Evolutionary conservation across 1,140 invertebrate genomes (phyloP).

Genomic region (Nymphalis io): DNA sequence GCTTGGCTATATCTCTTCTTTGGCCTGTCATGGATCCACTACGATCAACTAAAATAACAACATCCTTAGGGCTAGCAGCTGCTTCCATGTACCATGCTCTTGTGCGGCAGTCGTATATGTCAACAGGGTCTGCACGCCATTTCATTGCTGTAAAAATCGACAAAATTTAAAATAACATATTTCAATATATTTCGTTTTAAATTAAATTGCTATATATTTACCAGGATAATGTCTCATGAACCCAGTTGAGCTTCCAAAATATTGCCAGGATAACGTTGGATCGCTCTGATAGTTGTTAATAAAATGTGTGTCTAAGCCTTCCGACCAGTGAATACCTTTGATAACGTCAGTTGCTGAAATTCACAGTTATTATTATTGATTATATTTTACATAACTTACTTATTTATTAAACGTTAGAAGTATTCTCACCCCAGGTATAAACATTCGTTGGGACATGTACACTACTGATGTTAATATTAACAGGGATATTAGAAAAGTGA

Average conservation of each 20-base stretch:
- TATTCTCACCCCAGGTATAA: conserved; percentile 90
- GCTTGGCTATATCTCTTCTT: conserved; percentile 94
- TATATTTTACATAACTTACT: background rate
- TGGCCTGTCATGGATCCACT: conserved; percentile 99
- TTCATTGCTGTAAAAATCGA: conserved; percentile 76
- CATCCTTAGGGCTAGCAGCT: conserved; percentile 97
- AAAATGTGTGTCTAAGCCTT: conserved; percentile 93
- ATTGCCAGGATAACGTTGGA: conserved; percentile 96
- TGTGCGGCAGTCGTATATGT: conserved; percentile 94
- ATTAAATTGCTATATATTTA: conserved; percentile 52
- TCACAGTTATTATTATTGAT: conserved; percentile 9
- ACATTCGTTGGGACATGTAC: conserved; percentile 98
- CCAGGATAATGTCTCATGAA: conserved; percentile 97
- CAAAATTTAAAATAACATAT: background rate
- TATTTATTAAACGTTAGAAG: background rate
- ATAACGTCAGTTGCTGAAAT: conserved; percentile 84
- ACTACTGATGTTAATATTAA: conserved; percentile 92
- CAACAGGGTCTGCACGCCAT: conserved; percentile 87
- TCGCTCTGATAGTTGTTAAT: conserved; percentile 93
- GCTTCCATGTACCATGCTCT: conserved; percentile 98
- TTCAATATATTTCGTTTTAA: background rate
- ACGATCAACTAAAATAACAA: conserved; percentile 96
- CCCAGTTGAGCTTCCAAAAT: conserved; percentile 96
- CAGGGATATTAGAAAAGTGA: conserved; percentile 89
- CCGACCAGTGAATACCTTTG: conserved; percentile 89